These are phyloP conservation scores for Acromyrmex heyeri DNA, from an alignment of 1,140 invertebrate species.

Conservation along the genomic window DNA sequence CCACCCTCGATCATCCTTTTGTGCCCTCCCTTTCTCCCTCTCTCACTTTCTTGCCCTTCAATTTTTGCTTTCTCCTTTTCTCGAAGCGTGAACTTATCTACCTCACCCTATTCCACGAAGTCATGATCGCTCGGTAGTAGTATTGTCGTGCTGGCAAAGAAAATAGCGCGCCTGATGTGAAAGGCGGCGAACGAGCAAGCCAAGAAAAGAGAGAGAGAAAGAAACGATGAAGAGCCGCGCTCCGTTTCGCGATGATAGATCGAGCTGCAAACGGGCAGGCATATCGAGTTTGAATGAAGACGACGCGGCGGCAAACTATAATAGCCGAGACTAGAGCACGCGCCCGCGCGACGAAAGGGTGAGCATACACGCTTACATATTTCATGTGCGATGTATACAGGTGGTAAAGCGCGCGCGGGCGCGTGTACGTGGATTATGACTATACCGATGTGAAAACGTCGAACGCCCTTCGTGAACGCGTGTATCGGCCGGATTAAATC, in stretches of 20 bases:
- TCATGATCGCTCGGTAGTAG: conserved; percentile 37
- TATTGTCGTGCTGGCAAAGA: conserved; percentile 12
- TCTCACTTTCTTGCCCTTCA: not conserved
- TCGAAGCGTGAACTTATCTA: conserved; percentile 23
- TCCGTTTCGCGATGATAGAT: conserved; percentile 27
- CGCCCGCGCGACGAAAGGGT: conserved; percentile 67
- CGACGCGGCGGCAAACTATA: conserved; percentile 55
- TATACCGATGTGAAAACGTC: conserved; percentile 30
- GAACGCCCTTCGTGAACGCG: not conserved
- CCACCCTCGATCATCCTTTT: not conserved
- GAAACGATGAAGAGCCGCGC: not conserved
- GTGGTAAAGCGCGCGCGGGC: conserved; percentile 64
- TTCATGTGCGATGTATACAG: conserved; percentile 78
- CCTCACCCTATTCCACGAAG: conserved; percentile 36
- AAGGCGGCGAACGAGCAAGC: conserved; percentile 6
- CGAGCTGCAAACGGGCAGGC: conserved; percentile 33
- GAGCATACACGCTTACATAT: conserved; percentile 75
- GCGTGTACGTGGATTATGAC: conserved; percentile 20
- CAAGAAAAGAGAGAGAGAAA: not conserved
- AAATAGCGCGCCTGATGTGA: conserved; percentile 29
- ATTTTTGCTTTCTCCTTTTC: not conserved
- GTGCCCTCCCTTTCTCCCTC: not conserved
- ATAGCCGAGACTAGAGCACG: conserved; percentile 60
- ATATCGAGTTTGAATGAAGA: conserved; percentile 51
- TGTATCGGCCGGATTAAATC: conserved; percentile 62